Evolutionary conservation across 2,797 vertebrate genomes (phyloP).

Genomic region (Cetoscarus ocellatus): DNA sequence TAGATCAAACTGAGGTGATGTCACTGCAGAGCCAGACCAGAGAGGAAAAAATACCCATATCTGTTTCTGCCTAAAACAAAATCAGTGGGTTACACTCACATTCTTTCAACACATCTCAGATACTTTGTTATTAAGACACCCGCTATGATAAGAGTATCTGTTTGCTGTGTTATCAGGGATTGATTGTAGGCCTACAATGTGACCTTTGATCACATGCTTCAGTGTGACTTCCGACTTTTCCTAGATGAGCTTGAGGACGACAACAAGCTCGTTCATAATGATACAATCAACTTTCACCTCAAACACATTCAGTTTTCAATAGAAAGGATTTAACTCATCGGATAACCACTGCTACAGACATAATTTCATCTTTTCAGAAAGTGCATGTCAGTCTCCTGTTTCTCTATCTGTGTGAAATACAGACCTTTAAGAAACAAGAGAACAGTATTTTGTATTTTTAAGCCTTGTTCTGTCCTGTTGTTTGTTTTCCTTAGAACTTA

Average conservation of each 20-base stretch:
- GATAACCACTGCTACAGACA: too few species aligned
- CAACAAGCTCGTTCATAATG: background rate
- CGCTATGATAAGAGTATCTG: slow-evolving; percentile 35
- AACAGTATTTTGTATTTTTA: too few species aligned
- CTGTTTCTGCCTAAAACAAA: background rate
- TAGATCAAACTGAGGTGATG: too few species aligned
- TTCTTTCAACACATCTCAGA: slow-evolving; percentile 26
- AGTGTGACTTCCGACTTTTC: slow-evolving; percentile 21
- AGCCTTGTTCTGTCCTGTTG: too few species aligned
- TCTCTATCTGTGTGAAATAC: too few species aligned
- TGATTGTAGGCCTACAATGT: slow-evolving; percentile 40
- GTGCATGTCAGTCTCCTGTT: too few species aligned
- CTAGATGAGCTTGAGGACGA: background rate
- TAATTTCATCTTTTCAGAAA: too few species aligned
- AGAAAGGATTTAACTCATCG: too few species aligned
- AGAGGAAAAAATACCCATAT: background rate
- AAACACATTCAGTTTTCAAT: background rate
- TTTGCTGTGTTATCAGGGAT: slow-evolving; percentile 48
- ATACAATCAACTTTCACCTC: slow-evolving; percentile 27
- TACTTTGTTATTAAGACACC: slow-evolving; percentile 39
- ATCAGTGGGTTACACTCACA: background rate
- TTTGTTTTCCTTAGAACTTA: too few species aligned
- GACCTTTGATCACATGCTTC: slow-evolving; percentile 58
- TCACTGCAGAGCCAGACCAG: too few species aligned
- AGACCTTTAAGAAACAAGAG: too few species aligned